Percentiles rank a stretch among this genome's conserved stretches.
phyloP scores from a whole-genome alignment of 2,797 vertebrate species.

The Sparus aurata region DNA sequence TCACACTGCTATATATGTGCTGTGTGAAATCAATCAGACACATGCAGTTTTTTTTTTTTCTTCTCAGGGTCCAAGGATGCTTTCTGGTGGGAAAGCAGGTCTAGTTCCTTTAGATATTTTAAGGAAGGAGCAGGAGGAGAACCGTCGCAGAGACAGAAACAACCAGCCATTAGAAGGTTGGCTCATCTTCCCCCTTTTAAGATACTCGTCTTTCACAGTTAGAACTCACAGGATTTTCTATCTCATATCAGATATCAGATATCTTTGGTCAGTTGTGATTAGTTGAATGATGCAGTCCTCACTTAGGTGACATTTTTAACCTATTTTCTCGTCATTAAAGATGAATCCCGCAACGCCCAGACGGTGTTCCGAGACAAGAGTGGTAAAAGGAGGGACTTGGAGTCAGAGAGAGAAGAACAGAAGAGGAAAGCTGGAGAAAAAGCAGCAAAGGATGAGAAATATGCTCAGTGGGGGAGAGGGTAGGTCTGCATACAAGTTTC shows the following conservation, averaged over 20 bases:
- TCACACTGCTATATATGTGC: background rate
- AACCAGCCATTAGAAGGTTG: slow-evolving; percentile 90
- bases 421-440: slow-evolving; percentile 87
- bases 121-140: slow-evolving; percentile 90
- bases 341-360: slow-evolving; percentile 88
- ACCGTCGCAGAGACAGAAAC: slow-evolving; percentile 82
- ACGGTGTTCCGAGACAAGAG: slow-evolving; percentile 94
- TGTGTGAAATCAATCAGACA: background rate
- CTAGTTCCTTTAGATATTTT: slow-evolving; percentile 90
- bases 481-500: slow-evolving; percentile 61
- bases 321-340: slow-evolving; percentile 74
- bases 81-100: slow-evolving; percentile 89
- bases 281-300: background rate
- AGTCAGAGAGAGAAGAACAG: slow-evolving; percentile 89
- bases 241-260: too few relatives aligned
- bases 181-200: slow-evolving; percentile 6
- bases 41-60: background rate
- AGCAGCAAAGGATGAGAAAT: slow-evolving; percentile 90
- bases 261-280: background rate
- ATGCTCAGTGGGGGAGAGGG: slow-evolving; percentile 97
- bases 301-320: background rate
- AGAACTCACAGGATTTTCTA: background rate
- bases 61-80: slow-evolving; percentile 83
- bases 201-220: slow-evolving; percentile 16
- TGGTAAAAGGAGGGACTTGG: slow-evolving; percentile 91